Base-by-base conservation (phyloP, 2,797 vertebrate genomes). In the Cephalopachus bancanus region DNA sequence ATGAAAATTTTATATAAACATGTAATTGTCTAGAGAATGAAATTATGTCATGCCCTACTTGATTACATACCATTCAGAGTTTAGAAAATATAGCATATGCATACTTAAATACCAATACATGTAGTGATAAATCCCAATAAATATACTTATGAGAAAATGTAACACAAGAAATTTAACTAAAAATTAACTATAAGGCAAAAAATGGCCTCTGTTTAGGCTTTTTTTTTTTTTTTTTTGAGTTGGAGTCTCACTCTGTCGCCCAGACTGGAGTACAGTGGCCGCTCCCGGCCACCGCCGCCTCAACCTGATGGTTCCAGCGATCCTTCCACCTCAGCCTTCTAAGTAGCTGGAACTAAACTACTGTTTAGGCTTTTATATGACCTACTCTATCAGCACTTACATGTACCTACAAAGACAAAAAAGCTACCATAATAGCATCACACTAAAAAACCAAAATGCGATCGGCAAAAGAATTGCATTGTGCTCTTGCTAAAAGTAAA, bases 41-140 rank as follows among this genome's bases (percentile, higher is more conserved):
- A 95, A 96, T 93, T 79, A 93, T 95, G 64, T 72, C 64, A 53
- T 91, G 91, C 94, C 93, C 96, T 96, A 44, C 64, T 91, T 97
- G 96, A 97, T 97, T 97, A 71, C 49, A 92, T 83, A 89, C 24
- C 30, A 85, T 95, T 97, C 91, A 89, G 65, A 69, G n/a, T 67
- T 97, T 78, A 74, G 26, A 28, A 83, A 62, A 67, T 93, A n/a
- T 93, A 97, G 59, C 22, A 53, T 51, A 71, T 72, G 15, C 62
- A 62, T 74, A 80, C 93, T 91, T 90, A 85, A 92, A 92, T 81
- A 67, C 49, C 22, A 92, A 7, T 84, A 24, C 20, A 62, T 78
- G 86, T 89, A 80, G 26, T 91, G 62, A 78, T 60, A 89, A 88
- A 92, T 59, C 62, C 16, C n/a, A 72, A 24, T 44, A 69, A 79